Evolutionary conservation across 2,113 vertebrate species (phyloP).

Genomic region (Anhinga rufa): DNA sequence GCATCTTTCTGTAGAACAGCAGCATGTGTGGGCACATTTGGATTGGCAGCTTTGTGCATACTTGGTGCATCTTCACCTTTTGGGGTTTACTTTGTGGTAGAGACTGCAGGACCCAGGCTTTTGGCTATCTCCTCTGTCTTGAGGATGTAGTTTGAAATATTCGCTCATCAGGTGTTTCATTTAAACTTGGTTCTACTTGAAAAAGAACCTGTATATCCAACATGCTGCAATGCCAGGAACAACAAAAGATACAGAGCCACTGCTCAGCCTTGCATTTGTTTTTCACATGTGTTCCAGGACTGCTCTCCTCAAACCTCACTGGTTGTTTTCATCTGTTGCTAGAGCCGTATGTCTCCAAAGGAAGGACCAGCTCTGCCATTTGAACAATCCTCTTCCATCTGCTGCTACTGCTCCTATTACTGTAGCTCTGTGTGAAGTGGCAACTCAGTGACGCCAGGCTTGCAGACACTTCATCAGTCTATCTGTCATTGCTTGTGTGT

Average conservation of each 20-base stretch:
- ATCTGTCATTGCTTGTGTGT: background rate
- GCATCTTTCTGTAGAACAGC: background rate
- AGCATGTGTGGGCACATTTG: conserved; percentile 8
- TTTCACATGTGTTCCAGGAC: conserved; percentile 21
- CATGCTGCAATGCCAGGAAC: background rate
- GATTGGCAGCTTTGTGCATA: background rate
- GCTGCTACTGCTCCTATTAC: background rate
- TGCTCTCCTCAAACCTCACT: background rate
- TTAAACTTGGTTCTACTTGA: conserved; percentile 22
- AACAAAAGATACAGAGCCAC: background rate
- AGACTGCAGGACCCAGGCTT: background rate
- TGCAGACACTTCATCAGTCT: background rate
- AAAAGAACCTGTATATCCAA: background rate
- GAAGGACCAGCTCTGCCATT: conserved; percentile 21
- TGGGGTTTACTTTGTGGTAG: background rate
- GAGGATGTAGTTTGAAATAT: background rate
- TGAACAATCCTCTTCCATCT: conserved; percentile 11
- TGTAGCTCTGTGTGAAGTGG: background rate
- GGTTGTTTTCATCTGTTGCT: conserved; percentile 26
- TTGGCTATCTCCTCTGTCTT: background rate
- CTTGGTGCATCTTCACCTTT: background rate
- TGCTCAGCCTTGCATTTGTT: conserved; percentile 16
- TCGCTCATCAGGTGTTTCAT: conserved; percentile 4
- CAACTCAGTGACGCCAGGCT: background rate
- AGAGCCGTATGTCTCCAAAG: background rate